Percentiles rank a stretch among this genome's conserved stretches.
phyloP scores from a whole-genome alignment of 2,113 vertebrate species.

The Abramis brama region DNA sequence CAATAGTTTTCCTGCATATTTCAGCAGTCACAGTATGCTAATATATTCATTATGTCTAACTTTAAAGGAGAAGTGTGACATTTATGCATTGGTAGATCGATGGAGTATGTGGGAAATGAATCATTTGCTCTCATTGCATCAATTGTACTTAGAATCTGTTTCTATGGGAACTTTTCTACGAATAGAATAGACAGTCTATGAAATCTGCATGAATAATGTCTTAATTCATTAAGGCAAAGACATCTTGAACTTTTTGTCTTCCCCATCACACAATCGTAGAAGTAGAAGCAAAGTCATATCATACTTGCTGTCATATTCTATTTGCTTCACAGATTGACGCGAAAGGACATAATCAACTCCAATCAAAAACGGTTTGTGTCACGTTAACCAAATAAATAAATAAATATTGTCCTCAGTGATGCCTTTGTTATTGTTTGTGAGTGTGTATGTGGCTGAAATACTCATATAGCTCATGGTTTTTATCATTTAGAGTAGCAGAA shows the following conservation, averaged over 20 bases:
- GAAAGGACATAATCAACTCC: not conserved
- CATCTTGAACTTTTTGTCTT: conserved; percentile 8
- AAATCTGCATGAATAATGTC: conserved; percentile 12
- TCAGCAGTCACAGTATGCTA: not conserved
- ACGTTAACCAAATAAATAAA: conserved; percentile 16
- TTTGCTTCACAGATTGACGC: not conserved
- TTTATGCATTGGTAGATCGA: not conserved
- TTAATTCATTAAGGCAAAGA: not conserved
- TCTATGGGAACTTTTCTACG: not conserved
- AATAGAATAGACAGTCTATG: not conserved
- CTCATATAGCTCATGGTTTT: not conserved
- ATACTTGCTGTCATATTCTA: not conserved
- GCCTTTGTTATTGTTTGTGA: not conserved
- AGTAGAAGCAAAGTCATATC: not conserved
- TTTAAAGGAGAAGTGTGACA: not conserved
- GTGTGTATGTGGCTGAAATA: not conserved
- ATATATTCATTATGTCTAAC: not conserved
- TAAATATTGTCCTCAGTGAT: not conserved
- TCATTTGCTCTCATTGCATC: not conserved
- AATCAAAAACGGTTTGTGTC: not conserved
- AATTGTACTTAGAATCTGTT: not conserved
- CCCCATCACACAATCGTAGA: not conserved
- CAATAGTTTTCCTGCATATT: not conserved
- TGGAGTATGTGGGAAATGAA: not conserved
- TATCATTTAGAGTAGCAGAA: not conserved